Evolutionary conservation across 2,113 vertebrate species (phyloP).

Genomic region (Lutjanus erythropterus): DNA sequence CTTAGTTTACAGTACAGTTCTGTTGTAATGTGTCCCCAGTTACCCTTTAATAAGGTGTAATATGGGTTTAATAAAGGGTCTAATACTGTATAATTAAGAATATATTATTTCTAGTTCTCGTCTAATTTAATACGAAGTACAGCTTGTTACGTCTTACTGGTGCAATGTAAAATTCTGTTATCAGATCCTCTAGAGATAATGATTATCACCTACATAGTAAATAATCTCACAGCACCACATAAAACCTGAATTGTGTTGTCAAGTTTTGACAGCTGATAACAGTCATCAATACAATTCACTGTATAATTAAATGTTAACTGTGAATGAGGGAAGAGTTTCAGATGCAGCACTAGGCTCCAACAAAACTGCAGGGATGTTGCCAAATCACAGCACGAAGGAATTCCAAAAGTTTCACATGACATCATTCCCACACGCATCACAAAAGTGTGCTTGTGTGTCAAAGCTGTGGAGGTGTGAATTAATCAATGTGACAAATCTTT

Average conservation of each 20-base stretch:
- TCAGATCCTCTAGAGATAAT: background rate
- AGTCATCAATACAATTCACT: background rate
- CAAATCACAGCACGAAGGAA: background rate
- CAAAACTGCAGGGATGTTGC: background rate
- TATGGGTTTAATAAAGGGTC: no score
- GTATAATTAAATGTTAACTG: constrained; percentile 3
- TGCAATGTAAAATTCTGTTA: no score
- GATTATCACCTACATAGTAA: background rate
- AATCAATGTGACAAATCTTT: constrained; percentile 18
- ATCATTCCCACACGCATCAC: background rate
- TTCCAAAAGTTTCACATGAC: background rate
- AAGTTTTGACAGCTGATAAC: background rate
- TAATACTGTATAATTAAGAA: no score
- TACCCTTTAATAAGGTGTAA: no score
- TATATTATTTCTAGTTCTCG: no score
- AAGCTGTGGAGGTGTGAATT: background rate
- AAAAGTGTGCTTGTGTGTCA: background rate
- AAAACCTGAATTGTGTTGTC: background rate
- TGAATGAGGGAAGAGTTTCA: background rate
- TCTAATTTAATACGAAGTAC: no score
- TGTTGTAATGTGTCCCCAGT: no score
- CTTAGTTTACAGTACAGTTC: no score
- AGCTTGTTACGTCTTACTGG: no score
- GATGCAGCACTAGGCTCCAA: background rate
- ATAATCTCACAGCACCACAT: background rate